Evolutionary conservation across 2,113 vertebrate genomes (phyloP).

Genomic region (Pogona vitticeps): DNA sequence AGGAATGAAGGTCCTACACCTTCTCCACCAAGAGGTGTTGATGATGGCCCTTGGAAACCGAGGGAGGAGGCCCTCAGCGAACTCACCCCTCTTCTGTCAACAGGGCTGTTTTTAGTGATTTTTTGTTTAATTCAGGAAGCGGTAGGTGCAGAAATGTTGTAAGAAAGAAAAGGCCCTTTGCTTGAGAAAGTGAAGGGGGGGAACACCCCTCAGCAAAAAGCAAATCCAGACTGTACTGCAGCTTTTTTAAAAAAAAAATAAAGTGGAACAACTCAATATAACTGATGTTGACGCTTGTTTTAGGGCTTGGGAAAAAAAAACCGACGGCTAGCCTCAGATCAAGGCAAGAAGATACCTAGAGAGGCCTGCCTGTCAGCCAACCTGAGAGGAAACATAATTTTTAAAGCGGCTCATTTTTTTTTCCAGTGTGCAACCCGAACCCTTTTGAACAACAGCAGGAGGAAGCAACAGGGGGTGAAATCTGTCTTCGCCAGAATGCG

Average conservation of each 20-base stretch:
- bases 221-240: background rate
- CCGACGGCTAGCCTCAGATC: background rate
- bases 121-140: background rate
- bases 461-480: background rate
- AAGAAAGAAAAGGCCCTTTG: background rate
- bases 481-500: background rate
- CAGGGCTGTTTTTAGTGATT: background rate
- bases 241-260: background rate
- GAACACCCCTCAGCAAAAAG: background rate
- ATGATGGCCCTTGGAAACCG: background rate
- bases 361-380: background rate
- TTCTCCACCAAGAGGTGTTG: background rate
- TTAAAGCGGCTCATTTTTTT: background rate
- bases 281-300: background rate
- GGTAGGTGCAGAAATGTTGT: background rate
- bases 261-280: background rate
- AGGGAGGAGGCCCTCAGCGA: background rate
- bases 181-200: background rate
- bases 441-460: background rate
- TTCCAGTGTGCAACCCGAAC: background rate
- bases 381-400: background rate
- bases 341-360: background rate
- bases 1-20: too few species aligned
- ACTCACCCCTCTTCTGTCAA: too few species aligned
- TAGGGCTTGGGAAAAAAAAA: background rate